Evolutionary conservation across 92 coral and sea anemone genomes (phyloP), one percentile per base, ranked within the genome.

Genomic region (Pocillopora meandrina): DNA sequence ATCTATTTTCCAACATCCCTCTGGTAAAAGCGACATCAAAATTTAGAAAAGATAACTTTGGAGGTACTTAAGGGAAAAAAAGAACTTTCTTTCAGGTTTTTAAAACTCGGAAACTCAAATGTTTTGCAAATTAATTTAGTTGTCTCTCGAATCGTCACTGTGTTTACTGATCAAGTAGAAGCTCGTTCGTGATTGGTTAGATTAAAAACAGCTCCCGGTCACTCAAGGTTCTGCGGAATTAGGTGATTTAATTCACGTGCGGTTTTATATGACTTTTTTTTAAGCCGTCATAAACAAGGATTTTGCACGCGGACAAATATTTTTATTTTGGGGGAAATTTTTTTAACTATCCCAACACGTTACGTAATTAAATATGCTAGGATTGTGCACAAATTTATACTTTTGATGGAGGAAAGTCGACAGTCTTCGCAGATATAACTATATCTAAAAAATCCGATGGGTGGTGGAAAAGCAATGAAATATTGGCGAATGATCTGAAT

Each of bases 171-270:
- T 5, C 59, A 11, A 12, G 63, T 78, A 78, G 57, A 78, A 36
- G 31, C 82, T 78, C 10, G 19, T 9, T 64, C 36, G 31, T 64
- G 82, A 78, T 67, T 68, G 84, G 76, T 58, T 69, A 35, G n/a
- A 7, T 57, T 57, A 13, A 67, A n/a, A 31, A 35, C 7, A 26
- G 26, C 52, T 10, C 18, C 15, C 65, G 84, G 76, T 68, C 76
- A 16, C 57, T 69, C 84, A 80, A 80, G 84, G 84, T 68, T 35
- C 47, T 18, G 4, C 2, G 31, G 23, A 42, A 42, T 42, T 42
- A 42, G 52, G 8, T 12, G 62, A 59, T 20, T 12, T 20, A 8
- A 65, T 17, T 70, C 74, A 35, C 49, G 73, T 49, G 61, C 10
- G 13, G 20, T 21, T 15, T 56, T 5, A 23, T 5, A 23, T 42